phyloP scores from a whole-genome alignment of 1,140 invertebrate genomes.

The Manduca sexta region DNA sequence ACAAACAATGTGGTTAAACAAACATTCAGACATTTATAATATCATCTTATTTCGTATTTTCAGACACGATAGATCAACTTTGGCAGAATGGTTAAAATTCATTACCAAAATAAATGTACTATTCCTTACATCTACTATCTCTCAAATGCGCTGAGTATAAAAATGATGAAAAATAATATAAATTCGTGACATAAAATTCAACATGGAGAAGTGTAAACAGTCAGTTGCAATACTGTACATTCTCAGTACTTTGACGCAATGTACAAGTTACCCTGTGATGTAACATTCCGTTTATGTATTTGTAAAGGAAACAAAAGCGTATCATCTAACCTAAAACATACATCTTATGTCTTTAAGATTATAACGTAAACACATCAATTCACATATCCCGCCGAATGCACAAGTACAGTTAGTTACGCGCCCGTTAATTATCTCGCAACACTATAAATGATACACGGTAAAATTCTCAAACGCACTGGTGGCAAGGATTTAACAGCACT shows the following conservation, averaged over 20 bases:
- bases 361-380: slow-evolving; percentile 19
- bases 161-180: neutral
- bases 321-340: slow-evolving; percentile 31
- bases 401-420: slow-evolving; percentile 14
- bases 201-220: neutral
- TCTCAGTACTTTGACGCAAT: neutral
- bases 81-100: too few relatives aligned
- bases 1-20: too few relatives aligned
- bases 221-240: neutral
- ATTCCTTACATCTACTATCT: neutral
- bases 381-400: slow-evolving; percentile 11
- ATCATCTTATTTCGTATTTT: too few relatives aligned
- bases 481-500: too few relatives aligned
- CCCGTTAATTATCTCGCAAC: too few relatives aligned
- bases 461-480: too few relatives aligned
- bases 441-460: too few relatives aligned
- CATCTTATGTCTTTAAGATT: slow-evolving; percentile 27
- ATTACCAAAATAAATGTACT: neutral
- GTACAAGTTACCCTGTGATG: slow-evolving; percentile 27
- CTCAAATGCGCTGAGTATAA: neutral
- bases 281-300: slow-evolving; percentile 20
- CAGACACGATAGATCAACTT: too few relatives aligned
- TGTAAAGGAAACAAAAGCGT: slow-evolving; percentile 26
- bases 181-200: neutral
- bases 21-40: too few relatives aligned